A percentile compares a stretch with the other conserved stretches of the same genome.
These are phyloP conservation scores for Morpho achilles DNA, from an alignment of 2,888 invertebrate genomes.

Conservation along the genomic window DNA sequence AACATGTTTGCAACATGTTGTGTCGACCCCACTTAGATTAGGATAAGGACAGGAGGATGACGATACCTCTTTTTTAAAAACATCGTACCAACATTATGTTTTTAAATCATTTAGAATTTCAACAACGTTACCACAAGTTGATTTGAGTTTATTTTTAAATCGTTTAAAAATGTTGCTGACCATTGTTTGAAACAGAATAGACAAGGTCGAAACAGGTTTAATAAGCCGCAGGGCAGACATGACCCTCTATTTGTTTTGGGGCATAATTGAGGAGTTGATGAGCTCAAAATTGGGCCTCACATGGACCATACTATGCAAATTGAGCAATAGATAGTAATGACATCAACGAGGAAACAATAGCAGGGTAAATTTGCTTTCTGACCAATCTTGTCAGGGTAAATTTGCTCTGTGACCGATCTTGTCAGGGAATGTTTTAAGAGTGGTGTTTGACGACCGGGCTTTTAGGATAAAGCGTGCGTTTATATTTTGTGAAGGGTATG, in stretches of 20 bases:
- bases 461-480: constrained; percentile 11
- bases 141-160: constrained; percentile 22
- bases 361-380: constrained; percentile 45
- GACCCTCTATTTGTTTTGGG: constrained; percentile 61
- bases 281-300: constrained; percentile 55
- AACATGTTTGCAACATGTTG: no score
- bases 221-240: constrained; percentile 34
- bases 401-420: no score
- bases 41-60: no score
- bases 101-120: no score
- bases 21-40: no score
- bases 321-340: constrained; percentile 55
- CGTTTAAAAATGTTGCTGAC: constrained; percentile 21
- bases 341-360: constrained; percentile 41
- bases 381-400: constrained; percentile 11
- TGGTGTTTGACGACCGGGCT: constrained; percentile 27
- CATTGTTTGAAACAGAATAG: constrained; percentile 24
- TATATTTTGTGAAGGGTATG: constrained; percentile 17
- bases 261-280: constrained; percentile 55
- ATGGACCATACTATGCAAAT: constrained; percentile 63
- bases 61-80: not conserved
- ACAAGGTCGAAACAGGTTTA: constrained; percentile 34
- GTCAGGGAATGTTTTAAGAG: constrained; percentile 29
- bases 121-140: constrained; percentile 11
- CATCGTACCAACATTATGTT: not conserved